phyloP scores from a whole-genome alignment of 2,888 invertebrate genomes.

The Platypus cylindrus region DNA sequence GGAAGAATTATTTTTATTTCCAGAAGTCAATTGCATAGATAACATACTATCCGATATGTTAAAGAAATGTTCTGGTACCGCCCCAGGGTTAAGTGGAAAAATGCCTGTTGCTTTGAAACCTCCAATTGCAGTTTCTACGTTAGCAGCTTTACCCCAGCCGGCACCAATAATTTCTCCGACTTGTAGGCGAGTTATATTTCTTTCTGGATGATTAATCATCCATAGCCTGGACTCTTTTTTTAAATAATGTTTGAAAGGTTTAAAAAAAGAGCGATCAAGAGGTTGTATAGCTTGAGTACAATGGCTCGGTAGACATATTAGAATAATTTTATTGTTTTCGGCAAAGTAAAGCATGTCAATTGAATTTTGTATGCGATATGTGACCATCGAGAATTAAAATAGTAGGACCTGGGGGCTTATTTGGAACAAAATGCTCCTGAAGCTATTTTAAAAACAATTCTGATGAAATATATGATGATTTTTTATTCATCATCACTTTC shows the following conservation, averaged over 20 bases:
- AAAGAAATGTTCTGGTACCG: constrained; percentile 10
- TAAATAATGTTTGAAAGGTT: constrained; percentile 5
- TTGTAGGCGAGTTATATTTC: constrained; percentile 1
- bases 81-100: constrained; percentile 9
- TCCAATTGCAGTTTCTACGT: constrained; percentile 8
- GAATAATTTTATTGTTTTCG: constrained; percentile 19
- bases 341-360: constrained; percentile 10
- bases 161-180: constrained; percentile 3
- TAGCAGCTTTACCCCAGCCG: constrained; percentile 9
- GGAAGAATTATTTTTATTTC: not conserved
- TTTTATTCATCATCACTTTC: too few relatives aligned
- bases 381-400: constrained; percentile 25
- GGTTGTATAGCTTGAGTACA: constrained; percentile 23
- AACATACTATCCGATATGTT: constrained; percentile 5
- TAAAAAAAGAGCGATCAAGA: constrained; percentile 14
- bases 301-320: constrained; percentile 22
- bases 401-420: constrained; percentile 22
- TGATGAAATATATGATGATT: constrained; percentile 16
- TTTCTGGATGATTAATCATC: constrained; percentile 2
- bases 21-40: not conserved
- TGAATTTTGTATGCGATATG: constrained; percentile 18
- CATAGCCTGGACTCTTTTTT: constrained; percentile 6
- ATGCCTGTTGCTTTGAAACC: constrained; percentile 11
- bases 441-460: constrained; percentile 15
- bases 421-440: constrained; percentile 19